Evolutionary conservation across 2,888 invertebrate species (phyloP), one percentile per base, ranked within the genome.

Genomic region (Zele albiditarsus): DNA sequence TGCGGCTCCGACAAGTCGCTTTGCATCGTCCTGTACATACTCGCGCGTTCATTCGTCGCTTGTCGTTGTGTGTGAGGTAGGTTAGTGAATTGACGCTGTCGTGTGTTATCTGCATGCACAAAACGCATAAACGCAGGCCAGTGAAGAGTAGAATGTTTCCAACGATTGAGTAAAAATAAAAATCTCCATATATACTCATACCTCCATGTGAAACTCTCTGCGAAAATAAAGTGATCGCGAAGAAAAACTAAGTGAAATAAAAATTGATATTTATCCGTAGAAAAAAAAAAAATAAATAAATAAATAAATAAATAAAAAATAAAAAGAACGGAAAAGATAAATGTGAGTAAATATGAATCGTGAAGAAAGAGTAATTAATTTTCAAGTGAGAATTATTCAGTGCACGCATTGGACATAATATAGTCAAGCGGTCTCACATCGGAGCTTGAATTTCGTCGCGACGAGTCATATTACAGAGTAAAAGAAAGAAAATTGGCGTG

Each of bases 81-180:
- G 88, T 87, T 86, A 88, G 86, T 84, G 86, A 86, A 86, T 87
- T 84, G 84, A 80, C 82, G 53, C 53, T 53, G 53, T 38, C 12
- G 83, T 78, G 77, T 81, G 85, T 86, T 86, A 87, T 86, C 86
- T 84, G 82, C 81, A 85, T 86, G 84, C 83, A 84, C 86, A 77
- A 82, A 79, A 84, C 84, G 84, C 80, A 82, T 82, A 79, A 82
- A 78, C 83, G 20, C n/a, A 16, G 82, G 81, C 82, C 86, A 86
- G 86, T 86, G 82, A 82, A 82, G 82, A 82, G 83, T 84, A 83
- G 84, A 85, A 82, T 83, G 84, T 46, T 38, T 84, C 81, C 82
- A 80, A 82, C 85, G 84, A 84, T 85, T 83, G 83, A 80, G 82
- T 83, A 82, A 84, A 85, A 83, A 83, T 76, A 53, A 16, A 46